Base-by-base conservation (phyloP, 2,888 invertebrate species). In the Oscheius sp. region DNA sequence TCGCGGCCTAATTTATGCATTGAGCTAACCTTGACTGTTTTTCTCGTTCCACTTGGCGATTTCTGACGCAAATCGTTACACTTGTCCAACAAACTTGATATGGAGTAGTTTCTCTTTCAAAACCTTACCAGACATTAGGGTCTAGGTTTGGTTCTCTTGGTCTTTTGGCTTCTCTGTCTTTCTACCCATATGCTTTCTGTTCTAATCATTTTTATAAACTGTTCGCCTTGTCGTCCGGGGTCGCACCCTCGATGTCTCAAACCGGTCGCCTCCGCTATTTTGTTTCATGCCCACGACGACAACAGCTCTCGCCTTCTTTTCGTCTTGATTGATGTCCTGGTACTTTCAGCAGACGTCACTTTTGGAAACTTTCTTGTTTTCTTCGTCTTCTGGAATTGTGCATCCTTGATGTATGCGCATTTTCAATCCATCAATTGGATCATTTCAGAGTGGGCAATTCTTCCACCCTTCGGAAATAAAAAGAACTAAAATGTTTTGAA, bases 241-340 rank as follows among this genome's bases (percentile, higher is more conserved):
- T 61, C 61, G 61, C 61, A 25, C 55, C 55, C 55, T 23, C 55
- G 13, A 49, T 5, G 6, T 25, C 27, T 29, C 43, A 61, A 61
- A 61, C 61, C 61, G 61, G 61, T 61, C 61, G 61, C n/a, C 61
- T 61, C 61, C 55, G 55, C 55, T 55, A 55, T 55, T 55, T 55
- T 55, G 61, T 61, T n/a, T 43, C 43, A n/a, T 41, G 7, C 43
- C 18, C 43, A 61, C 43, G 43, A 43, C 43, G n/a, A 61, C 61
- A 61, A 21, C 43, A 43, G n/a, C 61, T 35, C 58, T 58, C 58
- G 27, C 29, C 35, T 35, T 35, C 35, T 55, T 27, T 58, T 13
- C n/a, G 9, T 61, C 61, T 43, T 61, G 43, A 61, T 61, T 61
- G 61, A 61, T 61, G 41, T 12, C 61, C n/a, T 18, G 25, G 41